A percentile compares a stretch with the other conserved stretches of the same genome.
These are phyloP conservation scores for Lysiphlebus fabarum DNA, from an alignment of 1,140 invertebrate species.

Conservation along the genomic window DNA sequence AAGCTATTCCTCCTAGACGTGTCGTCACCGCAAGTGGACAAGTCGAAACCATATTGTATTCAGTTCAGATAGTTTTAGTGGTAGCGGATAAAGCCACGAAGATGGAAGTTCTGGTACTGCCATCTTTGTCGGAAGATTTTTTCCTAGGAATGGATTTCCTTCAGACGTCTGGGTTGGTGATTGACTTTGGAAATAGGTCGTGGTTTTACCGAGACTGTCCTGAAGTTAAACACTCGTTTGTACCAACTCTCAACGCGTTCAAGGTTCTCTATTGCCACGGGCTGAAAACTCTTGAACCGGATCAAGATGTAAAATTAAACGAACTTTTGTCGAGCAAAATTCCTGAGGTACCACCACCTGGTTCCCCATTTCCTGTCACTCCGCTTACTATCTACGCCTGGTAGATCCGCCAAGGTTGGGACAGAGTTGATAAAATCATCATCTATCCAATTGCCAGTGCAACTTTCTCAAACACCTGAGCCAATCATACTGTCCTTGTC, in stretches of 20 bases:
- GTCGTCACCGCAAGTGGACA: background rate
- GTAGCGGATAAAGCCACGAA: background rate
- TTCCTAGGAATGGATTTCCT: constrained; percentile 20
- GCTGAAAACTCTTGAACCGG: background rate
- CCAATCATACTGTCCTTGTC: too few relatives aligned
- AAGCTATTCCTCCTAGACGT: background rate
- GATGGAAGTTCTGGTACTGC: constrained; percentile 5
- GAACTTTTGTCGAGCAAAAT: background rate
- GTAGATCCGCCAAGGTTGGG: too few relatives aligned
- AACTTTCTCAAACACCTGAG: too few relatives aligned
- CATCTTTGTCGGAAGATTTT: constrained; percentile 13
- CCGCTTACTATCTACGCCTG: background rate
- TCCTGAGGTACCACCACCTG: background rate
- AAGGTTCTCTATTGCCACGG: background rate
- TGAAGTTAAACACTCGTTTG: background rate
- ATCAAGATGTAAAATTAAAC: background rate
- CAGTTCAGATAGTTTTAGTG: background rate
- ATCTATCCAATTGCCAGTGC: too few relatives aligned
- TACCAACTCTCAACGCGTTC: background rate
- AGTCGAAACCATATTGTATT: background rate
- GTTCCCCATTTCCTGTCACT: background rate
- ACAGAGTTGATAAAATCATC: rapidly evolving
- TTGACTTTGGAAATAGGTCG: constrained; percentile 3
- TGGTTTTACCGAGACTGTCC: constrained; percentile 12
- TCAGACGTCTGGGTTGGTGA: background rate